Percentiles rank a stretch among this genome's conserved stretches.
These are phyloP conservation scores for Ridgeia piscesae DNA, from an alignment of 1,140 invertebrate genomes.

Conservation along the genomic window DNA sequence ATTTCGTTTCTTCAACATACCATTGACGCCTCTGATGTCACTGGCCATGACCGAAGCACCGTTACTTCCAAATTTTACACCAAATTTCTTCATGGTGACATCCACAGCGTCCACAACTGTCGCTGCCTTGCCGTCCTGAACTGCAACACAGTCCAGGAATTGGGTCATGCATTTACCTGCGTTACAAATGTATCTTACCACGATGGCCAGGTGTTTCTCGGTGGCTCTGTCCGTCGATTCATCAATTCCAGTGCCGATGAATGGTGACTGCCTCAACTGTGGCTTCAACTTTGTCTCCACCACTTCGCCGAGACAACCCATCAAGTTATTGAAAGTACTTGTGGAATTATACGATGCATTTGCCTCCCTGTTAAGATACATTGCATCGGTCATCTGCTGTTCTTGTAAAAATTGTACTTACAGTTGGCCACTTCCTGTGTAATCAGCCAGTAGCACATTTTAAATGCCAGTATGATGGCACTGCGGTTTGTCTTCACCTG, in stretches of 20 bases:
- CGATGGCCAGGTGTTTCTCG: conserved; percentile 9
- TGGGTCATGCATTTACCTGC: background rate
- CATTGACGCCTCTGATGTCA: background rate
- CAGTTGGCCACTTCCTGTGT: background rate
- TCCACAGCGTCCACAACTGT: background rate
- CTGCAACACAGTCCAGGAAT: conserved; percentile 9
- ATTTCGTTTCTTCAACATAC: background rate
- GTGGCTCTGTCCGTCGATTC: background rate
- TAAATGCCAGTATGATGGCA: background rate
- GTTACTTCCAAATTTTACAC: background rate
- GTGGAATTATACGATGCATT: conserved; percentile 14
- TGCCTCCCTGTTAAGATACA: background rate
- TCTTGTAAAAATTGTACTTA: conserved; percentile 2
- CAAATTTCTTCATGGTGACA: background rate
- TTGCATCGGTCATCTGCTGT: background rate
- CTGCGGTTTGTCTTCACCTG: background rate
- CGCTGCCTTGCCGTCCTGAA: background rate
- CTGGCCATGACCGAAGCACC: conserved; percentile 10
- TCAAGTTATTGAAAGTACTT: background rate
- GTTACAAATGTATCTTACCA: background rate
- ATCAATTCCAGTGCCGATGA: conserved; percentile 12
- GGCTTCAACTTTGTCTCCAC: background rate
- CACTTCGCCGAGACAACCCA: background rate
- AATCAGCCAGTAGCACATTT: background rate
- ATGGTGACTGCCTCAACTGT: background rate